Base-by-base conservation (phyloP, 2,888 invertebrate species). In the Apodemia mormo region DNA sequence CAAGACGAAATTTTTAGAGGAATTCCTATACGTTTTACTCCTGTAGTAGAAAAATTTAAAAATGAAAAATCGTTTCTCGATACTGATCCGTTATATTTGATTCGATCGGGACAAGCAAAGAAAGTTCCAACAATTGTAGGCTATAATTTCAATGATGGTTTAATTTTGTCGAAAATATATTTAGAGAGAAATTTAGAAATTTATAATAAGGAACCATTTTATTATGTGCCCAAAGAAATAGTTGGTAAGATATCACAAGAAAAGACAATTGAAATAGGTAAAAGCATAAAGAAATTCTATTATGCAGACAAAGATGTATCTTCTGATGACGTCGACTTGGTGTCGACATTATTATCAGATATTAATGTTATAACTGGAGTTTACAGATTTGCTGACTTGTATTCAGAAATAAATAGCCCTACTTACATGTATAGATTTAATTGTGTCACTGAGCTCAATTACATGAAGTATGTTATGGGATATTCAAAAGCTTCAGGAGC, bases 101-200 rank as follows among this genome's bases (percentile, higher is more conserved):
- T 90, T 2, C 70, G 82, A 71, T 74, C 80, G 6, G 82, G 81
- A 2, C 80, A 82, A 70, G 69, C 82, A 0, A 81, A 77, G 52
- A 80, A 81, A 70, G 83, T 89, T 0, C 87, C 89, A 0, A 56
- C 87, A 0, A 77, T 90, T 73, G 73, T 81, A 0, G 89, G 89
- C 6, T 88, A 86, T 74, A 89, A 77, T 71, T 80, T 80, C 0
- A 74, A 73, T 2, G 84, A 84, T 73, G 82, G 81, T 0, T 22
- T 82, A 7, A 29, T 80, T 4, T 69, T 75, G 52, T 58, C 79
- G 2, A 61, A 61, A 6, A 68, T 76, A 65, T 72, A 70, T 69
- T 64, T 79, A n/a, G 75, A 75, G 54, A 81, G 80, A 65, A 65
- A 49, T 49, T 49, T 77, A 5, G 75, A 77, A 7, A 65, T 77